Base-by-base conservation (phyloP, 2,113 vertebrate genomes). In the Aplodontia rufa region DNA sequence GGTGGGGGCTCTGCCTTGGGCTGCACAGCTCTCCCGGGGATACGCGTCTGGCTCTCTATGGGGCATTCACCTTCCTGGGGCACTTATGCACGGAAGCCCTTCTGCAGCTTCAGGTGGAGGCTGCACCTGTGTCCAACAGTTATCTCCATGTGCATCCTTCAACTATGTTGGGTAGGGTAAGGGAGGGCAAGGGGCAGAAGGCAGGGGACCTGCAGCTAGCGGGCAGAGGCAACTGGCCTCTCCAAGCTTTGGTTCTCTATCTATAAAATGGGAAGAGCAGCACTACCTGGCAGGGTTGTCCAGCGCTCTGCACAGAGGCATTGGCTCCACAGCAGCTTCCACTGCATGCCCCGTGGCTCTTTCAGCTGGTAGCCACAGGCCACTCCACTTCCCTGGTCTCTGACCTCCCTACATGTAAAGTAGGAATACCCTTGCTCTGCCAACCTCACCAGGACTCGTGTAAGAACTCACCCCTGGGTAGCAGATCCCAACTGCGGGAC, bases 241-340 rank as follows among this genome's bases (percentile, higher is more conserved):
- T 80, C 20, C 11, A 22, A 35, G 11, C 32, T 45, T 42, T 1
- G 17, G 8, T 26, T 68, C 30, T 42, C 40, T 9, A 51, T 14
- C 47, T 51, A 17, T 1, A 30, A 78, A 32, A n/a, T 1, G 20
- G 24, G 7, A 4, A 42, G 0, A 0, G 26, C 12, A 2, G 64
- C 28, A 5, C 32, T 13, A 20, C n/a, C 80, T 24, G 1, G 42
- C 19, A 10, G 28, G 20, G 40, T 1, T n/a, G 32, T n/a, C 22
- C 16, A n/a, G 45, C 55, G 0, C 53, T 2, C 3, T 4, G 22
- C 14, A 28, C 19, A 40, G 58, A 24, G 13, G 42, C n/a, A 17
- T n/a, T 19, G 12, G 90, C 19, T 22, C 35, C 3, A 26, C 1
- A 9, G 9, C 32, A 2, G 32, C 35, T 28, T 16, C 24, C 1